Conservation (phyloP, 2,113 vertebrate genomes). For the Poeciliopsis occidentalis region DNA sequence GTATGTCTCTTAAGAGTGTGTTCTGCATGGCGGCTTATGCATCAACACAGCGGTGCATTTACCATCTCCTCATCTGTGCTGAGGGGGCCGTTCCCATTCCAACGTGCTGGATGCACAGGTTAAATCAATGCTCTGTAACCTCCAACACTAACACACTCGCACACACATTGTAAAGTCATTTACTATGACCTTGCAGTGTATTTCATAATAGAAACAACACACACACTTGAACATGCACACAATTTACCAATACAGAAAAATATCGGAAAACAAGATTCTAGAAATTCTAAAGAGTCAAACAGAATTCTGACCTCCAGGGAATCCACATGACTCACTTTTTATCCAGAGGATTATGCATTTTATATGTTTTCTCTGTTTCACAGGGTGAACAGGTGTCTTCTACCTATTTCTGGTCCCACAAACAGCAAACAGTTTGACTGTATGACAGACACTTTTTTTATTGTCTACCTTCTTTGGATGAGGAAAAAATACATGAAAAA, state of each 20-base stretch:
- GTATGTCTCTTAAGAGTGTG: conserved; percentile 69
- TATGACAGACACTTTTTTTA: no score
- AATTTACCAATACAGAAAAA: no score
- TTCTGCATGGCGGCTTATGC: conserved; percentile 88
- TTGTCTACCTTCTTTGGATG: no score
- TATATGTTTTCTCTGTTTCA: no score
- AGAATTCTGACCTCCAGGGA: not conserved
- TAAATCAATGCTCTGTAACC: conserved; percentile 88
- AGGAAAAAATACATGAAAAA: no score
- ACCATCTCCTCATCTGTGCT: conserved; percentile 82
- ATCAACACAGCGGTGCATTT: conserved; percentile 85
- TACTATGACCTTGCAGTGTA: conserved; percentile 62
- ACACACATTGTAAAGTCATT: conserved; percentile 31
- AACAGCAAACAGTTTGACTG: no score
- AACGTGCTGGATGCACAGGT: conserved; percentile 81
- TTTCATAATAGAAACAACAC: not conserved
- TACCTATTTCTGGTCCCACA: no score
- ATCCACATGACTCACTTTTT: not conserved
- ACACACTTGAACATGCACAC: no score
- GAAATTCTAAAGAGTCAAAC: not conserved
- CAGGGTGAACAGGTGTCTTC: no score
- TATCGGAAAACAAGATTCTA: no score
- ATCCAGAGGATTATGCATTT: no score
- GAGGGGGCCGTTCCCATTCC: conserved; percentile 80
- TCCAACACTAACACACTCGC: conserved; percentile 69